phyloP scores from a whole-genome alignment of 2,113 vertebrate genomes.

The Rutilus rutilus region DNA sequence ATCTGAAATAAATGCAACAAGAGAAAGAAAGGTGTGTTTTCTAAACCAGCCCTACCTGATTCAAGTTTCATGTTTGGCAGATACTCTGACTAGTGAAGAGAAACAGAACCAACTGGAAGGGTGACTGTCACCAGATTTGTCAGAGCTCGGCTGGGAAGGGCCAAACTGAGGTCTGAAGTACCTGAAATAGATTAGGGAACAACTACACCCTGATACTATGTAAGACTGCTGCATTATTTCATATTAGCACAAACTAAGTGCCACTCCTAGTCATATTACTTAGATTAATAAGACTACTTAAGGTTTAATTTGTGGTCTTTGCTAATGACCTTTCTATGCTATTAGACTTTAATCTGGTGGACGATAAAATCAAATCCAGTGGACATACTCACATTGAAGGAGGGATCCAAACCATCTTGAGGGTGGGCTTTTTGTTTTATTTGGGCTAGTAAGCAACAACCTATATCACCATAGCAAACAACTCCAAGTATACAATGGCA shows the following conservation, averaged over 20 bases:
- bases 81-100: slow-evolving; percentile 56
- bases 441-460: not conserved
- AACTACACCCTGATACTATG: slow-evolving; percentile 39
- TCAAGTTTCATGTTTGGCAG: slow-evolving; percentile 67
- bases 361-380: not conserved
- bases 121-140: slow-evolving; percentile 38
- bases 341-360: not conserved
- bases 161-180: slow-evolving; percentile 45
- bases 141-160: slow-evolving; percentile 47
- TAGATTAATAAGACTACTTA: not conserved
- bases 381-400: not conserved
- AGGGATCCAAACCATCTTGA: not conserved
- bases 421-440: not conserved
- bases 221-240: slow-evolving; percentile 18
- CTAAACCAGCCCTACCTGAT: slow-evolving; percentile 73
- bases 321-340: not conserved
- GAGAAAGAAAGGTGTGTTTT: slow-evolving; percentile 65
- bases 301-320: not conserved
- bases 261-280: not conserved
- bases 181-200: slow-evolving; percentile 40
- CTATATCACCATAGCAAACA: not conserved
- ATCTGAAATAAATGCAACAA: not conserved
- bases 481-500: not conserved
- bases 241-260: slow-evolving; percentile 8
- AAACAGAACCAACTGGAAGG: slow-evolving; percentile 53